Conservation (phyloP, 2,113 vertebrate species). For the Oreamnos americanus region DNA sequence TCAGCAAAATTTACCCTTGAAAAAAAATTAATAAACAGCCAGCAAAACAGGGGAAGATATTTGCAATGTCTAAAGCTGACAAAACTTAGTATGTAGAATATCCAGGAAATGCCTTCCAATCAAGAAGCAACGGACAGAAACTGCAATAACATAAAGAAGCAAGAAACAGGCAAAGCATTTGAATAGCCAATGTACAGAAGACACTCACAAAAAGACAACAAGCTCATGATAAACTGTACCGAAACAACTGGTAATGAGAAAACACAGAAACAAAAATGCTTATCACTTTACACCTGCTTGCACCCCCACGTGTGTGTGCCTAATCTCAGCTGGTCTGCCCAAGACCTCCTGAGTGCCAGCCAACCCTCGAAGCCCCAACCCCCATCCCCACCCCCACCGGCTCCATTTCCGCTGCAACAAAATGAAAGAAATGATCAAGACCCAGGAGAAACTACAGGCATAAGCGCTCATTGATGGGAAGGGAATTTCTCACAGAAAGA, state of each 20-base stretch:
- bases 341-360: background rate
- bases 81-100: background rate
- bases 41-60: background rate
- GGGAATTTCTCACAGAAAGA: background rate
- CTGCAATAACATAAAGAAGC: background rate
- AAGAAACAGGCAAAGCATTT: background rate
- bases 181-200: background rate
- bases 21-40: background rate
- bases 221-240: background rate
- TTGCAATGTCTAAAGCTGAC: background rate
- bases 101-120: background rate
- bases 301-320: background rate
- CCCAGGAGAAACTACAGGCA: background rate
- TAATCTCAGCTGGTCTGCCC: background rate
- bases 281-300: background rate
- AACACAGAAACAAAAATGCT: background rate
- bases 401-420: background rate
- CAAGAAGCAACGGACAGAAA: background rate
- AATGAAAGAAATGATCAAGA: fast-evolving
- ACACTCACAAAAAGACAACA: background rate
- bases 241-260: background rate
- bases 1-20: background rate
- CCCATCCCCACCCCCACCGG: background rate
- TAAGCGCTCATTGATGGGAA: background rate
- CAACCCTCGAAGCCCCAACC: background rate